phyloP scores from a whole-genome alignment of 2,888 invertebrate genomes.

The Agrotis ipsilon region DNA sequence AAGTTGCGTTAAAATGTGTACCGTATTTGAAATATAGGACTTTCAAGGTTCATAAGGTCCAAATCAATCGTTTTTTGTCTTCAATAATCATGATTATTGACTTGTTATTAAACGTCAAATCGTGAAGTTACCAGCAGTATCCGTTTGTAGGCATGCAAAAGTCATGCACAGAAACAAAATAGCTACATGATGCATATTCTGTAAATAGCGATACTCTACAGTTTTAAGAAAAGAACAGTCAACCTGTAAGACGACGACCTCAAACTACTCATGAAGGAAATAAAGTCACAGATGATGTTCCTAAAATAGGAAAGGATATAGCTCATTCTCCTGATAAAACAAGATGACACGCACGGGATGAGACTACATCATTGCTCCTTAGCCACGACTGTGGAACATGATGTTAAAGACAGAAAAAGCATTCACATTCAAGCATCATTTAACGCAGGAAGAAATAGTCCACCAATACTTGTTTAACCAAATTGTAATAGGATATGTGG shows the following conservation, averaged over 20 bases:
- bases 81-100: no score
- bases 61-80: no score
- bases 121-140: no score
- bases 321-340: slow-evolving; percentile 17
- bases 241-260: background rate
- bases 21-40: no score
- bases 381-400: slow-evolving; percentile 18
- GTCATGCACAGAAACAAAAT: no score
- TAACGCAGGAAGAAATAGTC: slow-evolving; percentile 52
- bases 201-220: background rate
- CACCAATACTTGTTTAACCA: slow-evolving; percentile 61
- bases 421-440: slow-evolving; percentile 17
- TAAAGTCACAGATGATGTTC: slow-evolving; percentile 10
- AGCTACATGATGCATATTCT: no score
- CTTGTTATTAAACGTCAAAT: no score
- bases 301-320: slow-evolving; percentile 29
- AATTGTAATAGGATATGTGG: slow-evolving; percentile 65
- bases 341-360: slow-evolving; percentile 22
- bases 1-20: no score
- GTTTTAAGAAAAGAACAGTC: background rate
- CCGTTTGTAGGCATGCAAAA: no score
- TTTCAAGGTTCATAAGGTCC: no score
- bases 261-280: slow-evolving; percentile 1
- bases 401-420: background rate
- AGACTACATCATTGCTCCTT: slow-evolving; percentile 14